Conservation (phyloP, 2,797 vertebrate genomes). For the Hipposideros larvatus region DNA sequence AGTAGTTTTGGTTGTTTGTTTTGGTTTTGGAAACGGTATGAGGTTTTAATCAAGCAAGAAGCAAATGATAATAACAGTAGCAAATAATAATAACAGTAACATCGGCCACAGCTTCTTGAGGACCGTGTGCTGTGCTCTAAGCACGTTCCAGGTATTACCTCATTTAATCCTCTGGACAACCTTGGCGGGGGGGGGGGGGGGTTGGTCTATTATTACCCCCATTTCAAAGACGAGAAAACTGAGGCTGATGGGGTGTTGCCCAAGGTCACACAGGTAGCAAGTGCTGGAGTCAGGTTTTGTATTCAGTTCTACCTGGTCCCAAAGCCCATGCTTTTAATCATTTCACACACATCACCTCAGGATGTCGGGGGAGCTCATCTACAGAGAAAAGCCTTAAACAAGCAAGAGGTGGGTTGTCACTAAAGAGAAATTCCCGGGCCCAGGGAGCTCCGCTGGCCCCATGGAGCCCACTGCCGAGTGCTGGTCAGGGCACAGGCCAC, state of each 20-base stretch:
- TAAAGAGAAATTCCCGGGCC: neutral
- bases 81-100: neutral
- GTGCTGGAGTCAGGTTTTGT: neutral
- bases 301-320: neutral
- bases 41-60: neutral
- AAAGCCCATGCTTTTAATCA: conserved; percentile 38
- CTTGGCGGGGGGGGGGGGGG: neutral
- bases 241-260: conserved; percentile 11
- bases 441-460: neutral
- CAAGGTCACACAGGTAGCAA: neutral
- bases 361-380: neutral
- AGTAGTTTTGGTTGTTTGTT: neutral
- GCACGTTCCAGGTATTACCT: neutral
- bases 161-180: neutral
- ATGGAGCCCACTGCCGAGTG: neutral
- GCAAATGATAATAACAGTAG: neutral
- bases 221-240: conserved; percentile 71
- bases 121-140: rapidly evolving
- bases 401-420: neutral
- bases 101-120: neutral
- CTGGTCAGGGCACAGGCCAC: neutral
- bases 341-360: neutral
- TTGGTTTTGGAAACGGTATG: neutral
- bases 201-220: neutral
- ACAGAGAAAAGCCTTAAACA: neutral